These are phyloP conservation scores for Scolopax mira DNA, from an alignment of 2,113 vertebrate species.

Conservation along the genomic window DNA sequence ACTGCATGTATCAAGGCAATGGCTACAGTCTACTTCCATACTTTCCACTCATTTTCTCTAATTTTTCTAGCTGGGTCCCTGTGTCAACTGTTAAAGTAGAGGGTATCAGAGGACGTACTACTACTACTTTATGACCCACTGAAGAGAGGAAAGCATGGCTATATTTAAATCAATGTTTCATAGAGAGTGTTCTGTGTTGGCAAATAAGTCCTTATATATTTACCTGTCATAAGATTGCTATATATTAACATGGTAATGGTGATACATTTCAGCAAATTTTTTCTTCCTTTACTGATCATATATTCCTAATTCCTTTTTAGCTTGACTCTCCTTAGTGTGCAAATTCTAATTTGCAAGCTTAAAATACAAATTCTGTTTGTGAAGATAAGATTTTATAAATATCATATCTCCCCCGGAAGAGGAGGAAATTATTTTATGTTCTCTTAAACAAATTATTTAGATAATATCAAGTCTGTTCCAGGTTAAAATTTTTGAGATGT, in stretches of 20 bases:
- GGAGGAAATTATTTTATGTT: background rate
- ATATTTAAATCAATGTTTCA: slow-evolving; percentile 61
- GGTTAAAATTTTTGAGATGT: slow-evolving; percentile 21
- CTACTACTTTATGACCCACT: slow-evolving; percentile 30
- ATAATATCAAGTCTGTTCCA: slow-evolving; percentile 15
- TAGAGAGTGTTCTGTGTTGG: background rate
- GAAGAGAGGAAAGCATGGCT: background rate
- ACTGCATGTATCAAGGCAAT: slow-evolving; percentile 8
- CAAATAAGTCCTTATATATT: slow-evolving; percentile 44
- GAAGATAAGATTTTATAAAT: slow-evolving; percentile 40
- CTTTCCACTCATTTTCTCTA: background rate
- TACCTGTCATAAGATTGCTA: slow-evolving; percentile 26
- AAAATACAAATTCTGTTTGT: slow-evolving; percentile 35
- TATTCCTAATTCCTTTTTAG: slow-evolving; percentile 2
- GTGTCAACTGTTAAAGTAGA: slow-evolving; percentile 48
- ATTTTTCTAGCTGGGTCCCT: background rate
- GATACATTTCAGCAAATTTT: slow-evolving; percentile 20
- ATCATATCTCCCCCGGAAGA: background rate
- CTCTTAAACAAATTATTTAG: slow-evolving; percentile 29
- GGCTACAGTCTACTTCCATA: background rate
- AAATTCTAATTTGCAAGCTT: slow-evolving; percentile 49
- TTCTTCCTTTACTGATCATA: slow-evolving; percentile 23
- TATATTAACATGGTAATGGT: slow-evolving; percentile 16
- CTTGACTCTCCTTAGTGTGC: background rate
- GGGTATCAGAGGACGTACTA: slow-evolving; percentile 41